Evolutionary conservation across 2,797 vertebrate species (phyloP), one percentile per base, ranked within the genome.

Genomic region (Centropyge bicolor): DNA sequence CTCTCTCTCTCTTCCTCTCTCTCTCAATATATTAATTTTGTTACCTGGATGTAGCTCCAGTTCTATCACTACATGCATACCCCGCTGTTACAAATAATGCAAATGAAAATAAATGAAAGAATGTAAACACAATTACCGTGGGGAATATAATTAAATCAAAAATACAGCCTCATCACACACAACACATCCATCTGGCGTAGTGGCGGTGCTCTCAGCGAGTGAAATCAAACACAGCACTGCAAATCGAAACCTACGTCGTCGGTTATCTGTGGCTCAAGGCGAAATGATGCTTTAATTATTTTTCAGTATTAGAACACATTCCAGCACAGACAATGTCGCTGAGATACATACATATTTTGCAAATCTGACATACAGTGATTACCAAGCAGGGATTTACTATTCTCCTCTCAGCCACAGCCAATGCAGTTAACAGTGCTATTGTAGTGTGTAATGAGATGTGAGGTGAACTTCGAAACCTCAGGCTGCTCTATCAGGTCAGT

Each of bases 401-500:
- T 54, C 40, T 76, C 27, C 40, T 59, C 54, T 49, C 46, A 62
- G 62, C 16, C 49, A 59, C 5, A 52, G 22, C 57, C 20, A 31
- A 0, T 38, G 38, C 56, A 67, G 61, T 55, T 60, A 59, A 36
- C 45, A 14, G 49, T 41, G 52, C 14, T 62, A 4, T 40, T 78
- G 68, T 49, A 46, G 45, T 70, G 66, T 49, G 52, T 70, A 74
- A 82, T 56, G 56, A 80, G 72, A 77, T 67, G 60, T 27, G 36
- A 63, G 16, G 51, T 77, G 63, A 83, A 85, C 78, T 76, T 60
- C 48, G 48, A 76, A 81, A 55, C 48, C 67, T 79, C 38, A 3
- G 14, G 19, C 52, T 59, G 55, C 60, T 68, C 11, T 54, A 43
- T 75, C 48, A 61, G 57, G 41, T 78, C 49, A 56, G 13, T 65